A percentile compares a stretch with the other conserved stretches of the same genome.
Conservation (phyloP, 2,888 invertebrate species). For the Lepetodrilus schrolli region DNA sequence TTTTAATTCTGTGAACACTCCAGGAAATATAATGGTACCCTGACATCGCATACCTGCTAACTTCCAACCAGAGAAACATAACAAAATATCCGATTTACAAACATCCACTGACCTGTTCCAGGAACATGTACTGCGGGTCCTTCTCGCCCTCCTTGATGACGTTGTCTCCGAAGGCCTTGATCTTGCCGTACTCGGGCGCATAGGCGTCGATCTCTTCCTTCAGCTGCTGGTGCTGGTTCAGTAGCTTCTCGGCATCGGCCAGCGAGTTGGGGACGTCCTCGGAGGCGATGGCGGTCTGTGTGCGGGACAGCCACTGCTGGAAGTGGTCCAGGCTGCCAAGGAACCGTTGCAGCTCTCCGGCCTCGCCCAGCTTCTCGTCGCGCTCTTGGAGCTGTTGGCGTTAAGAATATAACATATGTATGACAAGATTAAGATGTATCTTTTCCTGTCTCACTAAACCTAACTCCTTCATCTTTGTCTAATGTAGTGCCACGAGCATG, state of each 20-base stretch:
- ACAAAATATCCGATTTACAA: no score
- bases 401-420: no score
- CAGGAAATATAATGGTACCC: no score
- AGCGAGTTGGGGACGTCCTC: constrained; percentile 75
- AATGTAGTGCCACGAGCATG: no score
- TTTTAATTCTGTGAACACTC: no score
- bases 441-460: no score
- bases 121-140: constrained; percentile 99
- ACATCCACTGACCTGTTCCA: constrained; percentile 82
- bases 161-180: constrained; percentile 97
- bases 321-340: constrained; percentile 96
- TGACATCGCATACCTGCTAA: no score
- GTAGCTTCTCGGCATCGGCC: constrained; percentile 93
- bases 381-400: constrained; percentile 89
- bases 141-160: constrained; percentile 81
- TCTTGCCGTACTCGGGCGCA: constrained; percentile 96
- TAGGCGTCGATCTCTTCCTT: constrained; percentile 99
- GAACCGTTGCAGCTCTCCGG: constrained; percentile 94
- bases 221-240: constrained; percentile 98
- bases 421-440: no score
- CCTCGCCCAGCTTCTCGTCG: constrained; percentile 98
- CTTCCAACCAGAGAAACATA: no score
- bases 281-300: constrained; percentile 88
- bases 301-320: constrained; percentile 98
- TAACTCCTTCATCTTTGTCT: no score